A percentile compares a stretch with the other conserved stretches of the same genome.
Conservation (phyloP, 2,888 invertebrate species). For the Patella caerulea region DNA sequence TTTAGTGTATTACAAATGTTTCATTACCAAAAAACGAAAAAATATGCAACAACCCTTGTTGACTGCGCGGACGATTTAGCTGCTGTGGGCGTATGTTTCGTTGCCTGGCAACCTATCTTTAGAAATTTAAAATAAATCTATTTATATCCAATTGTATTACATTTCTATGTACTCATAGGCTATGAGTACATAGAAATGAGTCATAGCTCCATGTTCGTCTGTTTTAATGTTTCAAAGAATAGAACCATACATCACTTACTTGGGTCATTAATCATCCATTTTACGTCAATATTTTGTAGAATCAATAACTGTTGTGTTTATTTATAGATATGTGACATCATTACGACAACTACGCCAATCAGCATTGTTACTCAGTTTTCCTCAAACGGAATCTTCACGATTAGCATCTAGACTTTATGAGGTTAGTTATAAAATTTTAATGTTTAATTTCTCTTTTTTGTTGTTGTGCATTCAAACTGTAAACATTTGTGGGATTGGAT, state of each 20-base stretch:
- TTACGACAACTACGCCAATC: slow-evolving; percentile 85
- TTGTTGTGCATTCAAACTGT: neutral
- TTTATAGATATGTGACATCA: slow-evolving; percentile 77
- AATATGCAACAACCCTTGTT: too few relatives aligned
- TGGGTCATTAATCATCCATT: neutral
- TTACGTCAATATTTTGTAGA: neutral
- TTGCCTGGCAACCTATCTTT: too few relatives aligned
- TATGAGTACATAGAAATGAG: too few relatives aligned
- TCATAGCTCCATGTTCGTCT: neutral
- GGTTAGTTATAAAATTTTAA: slow-evolving; percentile 40
- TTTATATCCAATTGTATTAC: too few relatives aligned
- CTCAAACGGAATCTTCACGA: slow-evolving; percentile 72
- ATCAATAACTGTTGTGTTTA: neutral
- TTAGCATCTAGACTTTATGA: slow-evolving; percentile 77
- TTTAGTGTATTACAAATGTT: too few relatives aligned
- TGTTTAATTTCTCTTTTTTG: neutral
- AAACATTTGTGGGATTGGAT: neutral
- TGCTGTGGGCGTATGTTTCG: too few relatives aligned
- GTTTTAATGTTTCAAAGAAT: too few relatives aligned
- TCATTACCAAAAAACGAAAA: too few relatives aligned
- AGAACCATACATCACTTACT: neutral
- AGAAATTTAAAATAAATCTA: too few relatives aligned
- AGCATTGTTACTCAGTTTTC: slow-evolving; percentile 80
- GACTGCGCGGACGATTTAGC: too few relatives aligned
- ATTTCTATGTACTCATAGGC: too few relatives aligned